Percentiles rank a stretch among this genome's conserved stretches.
Conservation (phyloP, 2,113 vertebrate species). For the Ceyx melanurus region DNA sequence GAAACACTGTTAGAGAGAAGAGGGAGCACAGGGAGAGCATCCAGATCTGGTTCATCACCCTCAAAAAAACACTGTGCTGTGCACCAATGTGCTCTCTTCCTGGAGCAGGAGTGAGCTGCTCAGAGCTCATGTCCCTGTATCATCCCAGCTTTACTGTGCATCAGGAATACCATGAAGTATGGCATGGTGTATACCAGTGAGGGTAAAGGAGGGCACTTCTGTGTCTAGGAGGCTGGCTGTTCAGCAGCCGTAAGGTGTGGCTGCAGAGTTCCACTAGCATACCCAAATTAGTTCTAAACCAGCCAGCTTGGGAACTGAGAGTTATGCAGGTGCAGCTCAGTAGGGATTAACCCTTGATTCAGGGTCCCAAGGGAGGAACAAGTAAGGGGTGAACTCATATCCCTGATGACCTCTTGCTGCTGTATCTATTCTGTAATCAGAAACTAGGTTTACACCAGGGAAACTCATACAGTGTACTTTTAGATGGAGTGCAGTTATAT, state of each 20-base stretch:
- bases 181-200: fast-evolving
- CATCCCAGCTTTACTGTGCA: background rate
- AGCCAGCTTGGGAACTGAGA: constrained; percentile 1
- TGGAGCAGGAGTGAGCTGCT: background rate
- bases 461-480: background rate
- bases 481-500: background rate
- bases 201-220: background rate
- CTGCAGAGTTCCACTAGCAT: background rate
- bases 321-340: background rate
- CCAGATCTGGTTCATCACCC: fast-evolving
- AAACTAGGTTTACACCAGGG: background rate
- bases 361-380: background rate
- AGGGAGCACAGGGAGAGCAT: background rate
- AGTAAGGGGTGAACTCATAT: background rate
- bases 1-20: background rate
- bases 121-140: background rate
- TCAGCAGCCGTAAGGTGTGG: background rate
- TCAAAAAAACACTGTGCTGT: background rate
- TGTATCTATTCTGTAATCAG: background rate
- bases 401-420: background rate
- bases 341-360: background rate
- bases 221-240: background rate
- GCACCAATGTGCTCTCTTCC: fast-evolving
- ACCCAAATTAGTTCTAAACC: background rate
- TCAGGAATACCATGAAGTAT: background rate